Percentiles rank a stretch among this genome's conserved stretches.
Conservation (phyloP, 2,888 invertebrate species). For the Synergus laeviventris region DNA sequence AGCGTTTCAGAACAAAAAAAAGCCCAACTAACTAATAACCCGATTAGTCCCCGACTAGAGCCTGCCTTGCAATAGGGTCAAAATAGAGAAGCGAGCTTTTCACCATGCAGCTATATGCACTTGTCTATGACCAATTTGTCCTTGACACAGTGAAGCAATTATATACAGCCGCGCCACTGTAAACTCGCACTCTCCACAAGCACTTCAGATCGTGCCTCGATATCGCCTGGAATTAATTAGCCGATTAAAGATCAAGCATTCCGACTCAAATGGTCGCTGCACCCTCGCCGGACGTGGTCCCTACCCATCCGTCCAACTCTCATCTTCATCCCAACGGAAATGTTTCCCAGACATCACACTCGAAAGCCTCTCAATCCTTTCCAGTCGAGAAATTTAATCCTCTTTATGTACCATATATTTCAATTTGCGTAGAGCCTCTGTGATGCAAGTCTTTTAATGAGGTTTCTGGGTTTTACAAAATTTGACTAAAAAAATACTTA, state of each 20-base stretch:
- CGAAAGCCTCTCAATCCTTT: background rate
- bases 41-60: no score
- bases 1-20: no score
- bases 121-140: conserved; percentile 57
- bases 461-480: background rate
- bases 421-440: background rate
- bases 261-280: conserved; percentile 32
- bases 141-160: conserved; percentile 62
- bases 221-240: conserved; percentile 42
- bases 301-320: background rate
- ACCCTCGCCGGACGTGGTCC: conserved; percentile 29
- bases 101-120: conserved; percentile 6
- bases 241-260: conserved; percentile 35
- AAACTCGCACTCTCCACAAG: conserved; percentile 19
- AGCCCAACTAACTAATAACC: no score
- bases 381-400: background rate
- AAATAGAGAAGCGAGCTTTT: conserved; percentile 32
- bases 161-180: conserved; percentile 28
- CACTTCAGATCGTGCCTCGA: conserved; percentile 32
- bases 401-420: conserved; percentile 7
- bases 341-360: conserved; percentile 3
- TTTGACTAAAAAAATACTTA: no score
- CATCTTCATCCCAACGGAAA: background rate
- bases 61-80: no score
- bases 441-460: no score